These are phyloP conservation scores for Hydractinia echinata DNA, from an alignment of 30 jellyfish, hydroid and myxozoan genomes.

Conservation along the genomic window DNA sequence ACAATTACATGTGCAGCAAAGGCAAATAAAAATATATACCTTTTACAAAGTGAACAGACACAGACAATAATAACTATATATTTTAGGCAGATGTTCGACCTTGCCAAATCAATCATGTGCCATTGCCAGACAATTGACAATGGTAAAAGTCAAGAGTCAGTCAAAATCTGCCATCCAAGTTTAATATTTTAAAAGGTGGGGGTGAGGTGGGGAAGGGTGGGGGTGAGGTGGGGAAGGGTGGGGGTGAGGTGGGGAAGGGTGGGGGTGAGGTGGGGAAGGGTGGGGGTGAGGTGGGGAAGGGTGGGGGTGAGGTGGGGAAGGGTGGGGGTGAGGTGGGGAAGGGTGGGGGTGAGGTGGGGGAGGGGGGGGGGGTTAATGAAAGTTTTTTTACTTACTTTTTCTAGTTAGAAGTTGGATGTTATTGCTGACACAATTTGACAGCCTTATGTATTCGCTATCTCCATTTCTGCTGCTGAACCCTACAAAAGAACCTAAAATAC, in stretches of 20 bases:
- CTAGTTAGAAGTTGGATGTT: constrained; percentile 68
- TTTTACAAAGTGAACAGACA: too few relatives aligned
- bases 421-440: constrained; percentile 66
- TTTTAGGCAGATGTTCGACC: too few relatives aligned
- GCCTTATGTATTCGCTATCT: constrained; percentile 65
- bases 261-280: neutral
- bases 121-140: too few relatives aligned
- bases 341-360: constrained; percentile 6
- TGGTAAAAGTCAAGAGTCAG: too few relatives aligned
- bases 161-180: too few relatives aligned
- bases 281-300: neutral
- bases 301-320: neutral
- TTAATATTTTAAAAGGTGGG: too few relatives aligned
- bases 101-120: too few relatives aligned
- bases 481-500: neutral
- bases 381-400: constrained; percentile 39
- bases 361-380: neutral
- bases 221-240: neutral
- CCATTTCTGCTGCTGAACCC: constrained; percentile 42
- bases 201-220: too few relatives aligned
- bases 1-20: too few relatives aligned
- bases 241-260: neutral
- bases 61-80: too few relatives aligned
- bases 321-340: neutral
- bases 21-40: too few relatives aligned